phyloP scores from a whole-genome alignment of 2,888 invertebrate species.

The Ennomos quercinarius region DNA sequence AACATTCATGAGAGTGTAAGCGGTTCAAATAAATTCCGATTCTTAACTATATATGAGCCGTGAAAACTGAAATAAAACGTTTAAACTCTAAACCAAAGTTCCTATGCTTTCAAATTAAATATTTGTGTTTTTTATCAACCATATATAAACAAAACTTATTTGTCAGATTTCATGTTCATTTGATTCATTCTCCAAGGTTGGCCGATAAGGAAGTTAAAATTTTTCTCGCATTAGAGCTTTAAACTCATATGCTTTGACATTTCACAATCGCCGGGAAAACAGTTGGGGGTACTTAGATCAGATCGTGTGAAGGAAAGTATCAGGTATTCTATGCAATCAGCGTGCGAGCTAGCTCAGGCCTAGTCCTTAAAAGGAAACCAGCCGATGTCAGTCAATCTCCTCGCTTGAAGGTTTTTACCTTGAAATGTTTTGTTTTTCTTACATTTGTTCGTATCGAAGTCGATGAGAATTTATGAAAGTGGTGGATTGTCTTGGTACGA shows the following conservation, averaged over 20 bases:
- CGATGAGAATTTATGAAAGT: constrained; percentile 27
- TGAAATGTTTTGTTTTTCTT: constrained; percentile 22
- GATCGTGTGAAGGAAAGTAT: constrained; percentile 39
- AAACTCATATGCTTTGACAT: constrained; percentile 19
- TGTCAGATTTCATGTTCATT: too few relatives aligned
- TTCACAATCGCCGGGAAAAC: constrained; percentile 29
- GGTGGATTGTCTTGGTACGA: constrained; percentile 15
- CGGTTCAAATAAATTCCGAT: too few relatives aligned
- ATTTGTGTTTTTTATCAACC: too few relatives aligned
- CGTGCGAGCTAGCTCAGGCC: constrained; percentile 32
- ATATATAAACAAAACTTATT: too few relatives aligned
- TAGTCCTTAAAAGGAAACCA: constrained; percentile 36
- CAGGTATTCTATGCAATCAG: constrained; percentile 35
- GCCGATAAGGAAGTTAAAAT: constrained; percentile 18
- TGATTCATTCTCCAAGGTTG: constrained; percentile 4
- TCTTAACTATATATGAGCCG: too few relatives aligned
- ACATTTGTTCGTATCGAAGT: constrained; percentile 13
- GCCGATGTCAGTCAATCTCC: constrained; percentile 27
- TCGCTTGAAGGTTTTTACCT: constrained; percentile 24
- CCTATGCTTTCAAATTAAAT: too few relatives aligned
- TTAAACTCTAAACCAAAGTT: too few relatives aligned
- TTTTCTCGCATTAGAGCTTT: constrained; percentile 27
- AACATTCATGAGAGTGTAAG: not conserved
- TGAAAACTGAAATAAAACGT: too few relatives aligned
- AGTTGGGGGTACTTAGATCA: constrained; percentile 29